phyloP scores from a whole-genome alignment of 2,797 vertebrate genomes.

The Microtus obscurus region DNA sequence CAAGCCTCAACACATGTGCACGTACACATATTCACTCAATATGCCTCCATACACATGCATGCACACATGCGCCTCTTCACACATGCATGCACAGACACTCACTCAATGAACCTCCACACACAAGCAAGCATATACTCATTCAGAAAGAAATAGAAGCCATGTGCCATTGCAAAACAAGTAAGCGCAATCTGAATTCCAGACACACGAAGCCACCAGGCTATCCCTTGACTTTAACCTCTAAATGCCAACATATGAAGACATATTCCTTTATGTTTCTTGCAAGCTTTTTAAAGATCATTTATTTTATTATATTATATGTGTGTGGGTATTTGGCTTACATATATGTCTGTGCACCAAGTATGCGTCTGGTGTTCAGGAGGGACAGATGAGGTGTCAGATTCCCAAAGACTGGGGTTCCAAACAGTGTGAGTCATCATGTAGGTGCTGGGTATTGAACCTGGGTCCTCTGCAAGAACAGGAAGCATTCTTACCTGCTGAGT shows the following conservation, averaged over 20 bases:
- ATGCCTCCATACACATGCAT: too few relatives aligned
- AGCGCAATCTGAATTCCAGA: not conserved
- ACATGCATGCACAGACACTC: too few relatives aligned
- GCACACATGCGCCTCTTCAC: too few relatives aligned
- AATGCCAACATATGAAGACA: not conserved
- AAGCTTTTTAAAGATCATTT: not conserved
- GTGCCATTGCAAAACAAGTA: not conserved
- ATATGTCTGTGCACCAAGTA: not conserved
- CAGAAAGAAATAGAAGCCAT: not conserved
- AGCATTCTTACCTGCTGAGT: not conserved
- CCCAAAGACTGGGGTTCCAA: not conserved
- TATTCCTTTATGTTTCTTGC: not conserved
- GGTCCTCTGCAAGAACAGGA: not conserved
- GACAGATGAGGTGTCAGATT: not conserved
- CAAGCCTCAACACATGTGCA: too few relatives aligned
- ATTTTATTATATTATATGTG: not conserved
- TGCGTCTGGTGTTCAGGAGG: not conserved
- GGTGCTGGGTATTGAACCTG: not conserved
- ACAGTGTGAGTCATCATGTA: not conserved
- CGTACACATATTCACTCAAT: too few relatives aligned
- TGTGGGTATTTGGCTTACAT: not conserved
- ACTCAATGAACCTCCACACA: too few relatives aligned
- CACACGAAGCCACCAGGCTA: not conserved
- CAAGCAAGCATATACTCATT: not conserved
- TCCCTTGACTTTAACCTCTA: not conserved